These are phyloP conservation scores for Tachina lurida DNA, from an alignment of 2,888 invertebrate species.

Conservation along the genomic window DNA sequence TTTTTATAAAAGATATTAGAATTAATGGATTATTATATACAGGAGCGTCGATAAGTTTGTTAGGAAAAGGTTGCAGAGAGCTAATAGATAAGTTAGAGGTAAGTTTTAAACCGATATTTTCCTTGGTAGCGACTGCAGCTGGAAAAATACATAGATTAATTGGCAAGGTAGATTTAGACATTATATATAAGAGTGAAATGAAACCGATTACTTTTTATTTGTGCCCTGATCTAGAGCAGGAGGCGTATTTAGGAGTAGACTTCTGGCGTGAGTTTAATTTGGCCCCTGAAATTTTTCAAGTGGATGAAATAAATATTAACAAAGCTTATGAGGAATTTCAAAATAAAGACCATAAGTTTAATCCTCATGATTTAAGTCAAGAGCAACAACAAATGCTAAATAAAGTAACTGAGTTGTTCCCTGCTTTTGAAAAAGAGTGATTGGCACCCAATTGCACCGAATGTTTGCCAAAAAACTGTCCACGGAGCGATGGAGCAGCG, in stretches of 20 bases:
- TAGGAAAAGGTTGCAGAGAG: constrained; percentile 41
- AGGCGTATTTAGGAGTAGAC: constrained; percentile 27
- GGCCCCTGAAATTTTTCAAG: constrained; percentile 25
- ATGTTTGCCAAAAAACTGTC: neutral
- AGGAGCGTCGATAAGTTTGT: constrained; percentile 13
- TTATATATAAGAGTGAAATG: neutral
- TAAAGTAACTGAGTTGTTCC: constrained; percentile 9
- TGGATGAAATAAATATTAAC: neutral
- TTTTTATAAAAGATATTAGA: too few relatives aligned
- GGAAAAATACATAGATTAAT: constrained; percentile 23
- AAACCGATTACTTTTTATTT: neutral
- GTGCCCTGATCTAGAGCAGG: constrained; percentile 21
- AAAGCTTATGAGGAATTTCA: constrained; percentile 3
- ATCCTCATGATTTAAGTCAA: constrained; percentile 1
- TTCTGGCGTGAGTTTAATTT: constrained; percentile 20
- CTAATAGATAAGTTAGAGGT: constrained; percentile 4
- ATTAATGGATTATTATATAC: constrained; percentile 28
- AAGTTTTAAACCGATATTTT: constrained; percentile 1
- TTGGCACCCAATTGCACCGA: constrained; percentile 23
- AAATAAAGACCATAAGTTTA: neutral
- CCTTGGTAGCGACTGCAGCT: constrained; percentile 14
- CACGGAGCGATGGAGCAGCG: neutral
- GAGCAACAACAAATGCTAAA: constrained; percentile 8
- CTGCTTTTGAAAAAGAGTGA: constrained; percentile 39
- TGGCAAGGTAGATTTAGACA: constrained; percentile 7